phyloP scores from a whole-genome alignment of 2,888 invertebrate genomes.

The Meiosimyza decipiens region DNA sequence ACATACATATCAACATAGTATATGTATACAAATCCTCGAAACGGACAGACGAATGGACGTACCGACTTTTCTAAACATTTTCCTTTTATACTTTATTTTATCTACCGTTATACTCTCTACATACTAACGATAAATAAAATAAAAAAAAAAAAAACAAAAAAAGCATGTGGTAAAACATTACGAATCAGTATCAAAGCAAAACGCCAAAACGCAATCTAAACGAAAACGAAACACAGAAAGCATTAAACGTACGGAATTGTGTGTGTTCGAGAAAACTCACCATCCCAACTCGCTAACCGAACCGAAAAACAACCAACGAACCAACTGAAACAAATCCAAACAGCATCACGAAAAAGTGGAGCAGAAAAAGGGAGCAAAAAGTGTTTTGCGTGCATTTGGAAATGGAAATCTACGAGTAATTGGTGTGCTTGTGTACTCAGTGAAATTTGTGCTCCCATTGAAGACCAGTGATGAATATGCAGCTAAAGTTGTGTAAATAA shows the following conservation, averaged over 20 bases:
- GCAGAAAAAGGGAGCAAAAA: background rate
- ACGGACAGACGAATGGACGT: constrained; percentile 2
- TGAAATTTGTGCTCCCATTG: constrained; percentile 18
- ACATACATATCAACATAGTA: background rate
- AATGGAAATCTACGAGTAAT: no score
- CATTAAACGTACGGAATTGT: constrained; percentile 53
- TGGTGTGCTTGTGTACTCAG: background rate
- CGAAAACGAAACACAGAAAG: constrained; percentile 52
- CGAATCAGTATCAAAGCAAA: constrained; percentile 40
- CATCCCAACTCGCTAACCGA: background rate
- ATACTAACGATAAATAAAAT: constrained; percentile 54
- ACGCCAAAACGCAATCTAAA: constrained; percentile 43
- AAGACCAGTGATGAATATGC: constrained; percentile 5
- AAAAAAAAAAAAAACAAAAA: constrained; percentile 36
- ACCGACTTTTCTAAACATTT: constrained; percentile 39
- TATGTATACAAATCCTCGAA: no score
- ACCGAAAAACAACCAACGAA: no score
- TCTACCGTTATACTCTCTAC: constrained; percentile 53
- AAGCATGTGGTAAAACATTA: constrained; percentile 25
- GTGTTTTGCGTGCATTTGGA: no score
- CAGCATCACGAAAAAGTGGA: constrained; percentile 5
- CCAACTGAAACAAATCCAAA: background rate
- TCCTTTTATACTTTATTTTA: constrained; percentile 25
- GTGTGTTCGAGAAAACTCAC: constrained; percentile 31
- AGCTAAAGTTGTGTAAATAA: no score